Evolutionary conservation across 2,113 vertebrate genomes (phyloP).

Genomic region (Jacana jacana): DNA sequence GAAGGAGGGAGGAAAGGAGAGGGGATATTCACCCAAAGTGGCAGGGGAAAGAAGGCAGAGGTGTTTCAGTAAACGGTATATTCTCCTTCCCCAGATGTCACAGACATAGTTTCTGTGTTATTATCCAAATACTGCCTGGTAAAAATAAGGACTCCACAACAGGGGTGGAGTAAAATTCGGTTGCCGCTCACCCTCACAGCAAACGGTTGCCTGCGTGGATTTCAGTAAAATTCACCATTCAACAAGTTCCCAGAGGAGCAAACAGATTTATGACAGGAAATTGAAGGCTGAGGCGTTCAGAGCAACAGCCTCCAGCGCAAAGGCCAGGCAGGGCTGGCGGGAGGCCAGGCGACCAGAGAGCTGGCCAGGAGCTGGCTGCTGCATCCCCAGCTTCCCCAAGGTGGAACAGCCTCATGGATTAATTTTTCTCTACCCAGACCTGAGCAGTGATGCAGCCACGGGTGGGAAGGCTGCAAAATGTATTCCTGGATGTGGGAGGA

Average conservation of each 20-base stretch:
- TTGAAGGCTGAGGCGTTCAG: background rate
- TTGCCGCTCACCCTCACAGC: background rate
- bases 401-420: background rate
- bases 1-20: background rate
- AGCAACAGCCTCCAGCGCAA: background rate
- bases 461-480: background rate
- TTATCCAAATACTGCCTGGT: background rate
- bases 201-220: accelerated
- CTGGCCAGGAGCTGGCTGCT: accelerated
- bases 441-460: accelerated
- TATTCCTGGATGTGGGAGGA: background rate
- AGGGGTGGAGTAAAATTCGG: background rate
- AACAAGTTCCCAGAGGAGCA: background rate
- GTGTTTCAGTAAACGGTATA: background rate
- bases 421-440: background rate
- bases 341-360: background rate
- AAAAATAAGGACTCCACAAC: background rate
- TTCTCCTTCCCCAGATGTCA: background rate
- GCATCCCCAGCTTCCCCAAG: no score
- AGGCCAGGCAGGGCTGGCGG: background rate
- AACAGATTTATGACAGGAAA: background rate
- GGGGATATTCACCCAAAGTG: background rate
- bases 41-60: background rate
- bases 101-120: accelerated
- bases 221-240: background rate